Base-by-base conservation (phyloP, 2,113 vertebrate genomes). In the Callipepla californica region DNA sequence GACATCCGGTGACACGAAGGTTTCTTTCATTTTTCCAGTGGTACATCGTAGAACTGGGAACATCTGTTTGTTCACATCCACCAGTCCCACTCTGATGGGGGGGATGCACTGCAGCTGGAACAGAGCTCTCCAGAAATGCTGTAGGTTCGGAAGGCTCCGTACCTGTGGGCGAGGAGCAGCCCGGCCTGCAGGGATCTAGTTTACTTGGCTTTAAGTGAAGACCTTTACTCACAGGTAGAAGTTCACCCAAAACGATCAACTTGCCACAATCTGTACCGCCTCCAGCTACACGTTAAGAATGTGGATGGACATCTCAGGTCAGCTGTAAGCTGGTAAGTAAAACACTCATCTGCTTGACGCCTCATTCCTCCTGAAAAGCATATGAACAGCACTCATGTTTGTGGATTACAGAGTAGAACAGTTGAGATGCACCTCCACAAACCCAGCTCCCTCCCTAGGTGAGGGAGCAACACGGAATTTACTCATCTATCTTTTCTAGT, bases 21-120 rank as follows among this genome's bases (percentile, higher is more conserved):
- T 38, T 92, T 93, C 86, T 94, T 32, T 58, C 51, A 85, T 93
- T 11, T 89, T 96, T 61, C 96, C 94, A 11, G 36, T 18, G 34
- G 45, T 47, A 32, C 63, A 68, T 51, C 97, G 95, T 16, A 58
- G 42, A 18, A 93, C 80, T 21, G 91, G 32, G 2, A 95, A 80
- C 6, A 38, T 67, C 92, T 93, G 89, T 96, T 53, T 61, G 50
- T 8, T 67, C 85, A 44, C 74, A 63, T n/a, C 66, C n/a, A 22
- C 86, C 89, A 36, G 7, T 90, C 90, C 0, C 28, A 18, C 19
- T 48, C 32, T 18, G 58, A 22, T 0, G 91, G 69, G 12, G 75
- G 70, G 18, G 83, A 12, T 19, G 48, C 32, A 42, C 9, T 3
- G 84, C 11, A 25, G 15, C 69, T 34, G 19, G 38, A 18, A 28